phyloP scores from a whole-genome alignment of 1,140 invertebrate genomes.

The Zaprionus tsacasi region DNA sequence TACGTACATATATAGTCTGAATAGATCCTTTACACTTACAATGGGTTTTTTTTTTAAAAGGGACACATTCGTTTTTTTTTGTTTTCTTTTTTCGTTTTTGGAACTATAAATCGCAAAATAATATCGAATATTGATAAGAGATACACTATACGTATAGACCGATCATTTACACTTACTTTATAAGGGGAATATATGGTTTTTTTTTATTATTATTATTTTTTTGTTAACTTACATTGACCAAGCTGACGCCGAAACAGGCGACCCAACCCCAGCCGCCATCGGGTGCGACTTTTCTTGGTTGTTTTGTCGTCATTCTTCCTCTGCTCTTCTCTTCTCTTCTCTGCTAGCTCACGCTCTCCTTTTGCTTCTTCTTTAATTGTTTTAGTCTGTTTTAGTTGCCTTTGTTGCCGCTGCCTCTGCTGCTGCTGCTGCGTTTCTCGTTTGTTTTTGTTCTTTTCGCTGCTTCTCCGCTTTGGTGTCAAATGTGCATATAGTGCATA shows the following conservation, averaged over 20 bases:
- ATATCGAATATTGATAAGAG: too few species aligned
- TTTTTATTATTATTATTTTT: not conserved
- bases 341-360: not conserved
- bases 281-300: slow-evolving; percentile 82
- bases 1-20: too few species aligned
- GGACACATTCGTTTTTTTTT: too few species aligned
- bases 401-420: slow-evolving; percentile 14
- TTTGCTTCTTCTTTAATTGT: slow-evolving; percentile 12
- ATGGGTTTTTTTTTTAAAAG: too few species aligned
- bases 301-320: slow-evolving; percentile 65
- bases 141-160: too few species aligned
- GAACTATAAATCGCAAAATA: too few species aligned
- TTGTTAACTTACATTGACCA: slow-evolving; percentile 89
- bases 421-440: slow-evolving; percentile 25
- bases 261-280: slow-evolving; percentile 91
- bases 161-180: too few species aligned
- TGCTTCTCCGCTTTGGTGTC: slow-evolving; percentile 40
- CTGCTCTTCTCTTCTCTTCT: too few species aligned
- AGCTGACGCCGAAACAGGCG: slow-evolving; percentile 90
- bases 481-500: slow-evolving; percentile 51
- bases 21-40: too few species aligned
- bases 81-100: too few species aligned
- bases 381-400: slow-evolving; percentile 26
- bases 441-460: slow-evolving; percentile 39
- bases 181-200: too few species aligned